Evolutionary conservation across 2,797 vertebrate genomes (phyloP), one percentile per base, ranked within the genome.

Genomic region (Valencia hispanica): DNA sequence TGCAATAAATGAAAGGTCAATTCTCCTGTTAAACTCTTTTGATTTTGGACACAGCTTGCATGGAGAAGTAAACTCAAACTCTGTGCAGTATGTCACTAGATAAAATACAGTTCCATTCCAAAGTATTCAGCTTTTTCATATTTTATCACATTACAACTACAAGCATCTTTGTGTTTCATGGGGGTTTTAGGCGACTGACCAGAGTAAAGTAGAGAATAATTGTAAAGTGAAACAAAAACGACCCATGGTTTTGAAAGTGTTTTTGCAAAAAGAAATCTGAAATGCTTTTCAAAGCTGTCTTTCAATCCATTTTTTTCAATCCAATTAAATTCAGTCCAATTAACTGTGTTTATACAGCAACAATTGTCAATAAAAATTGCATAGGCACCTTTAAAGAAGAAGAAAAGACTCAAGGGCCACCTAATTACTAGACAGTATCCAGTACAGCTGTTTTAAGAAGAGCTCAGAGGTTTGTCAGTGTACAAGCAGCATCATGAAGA

Each of bases 1-100:
- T 63, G 41, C 74, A 75, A 74, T 84, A 78, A 79, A 73, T 70
- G 81, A 81, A 61, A 89, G 86, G 90, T 88, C 84, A 84, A 55
- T 78, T 72, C 61, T 51, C 50, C 39, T 69, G 59, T 77, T 83
- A 69, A 1, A n/a, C 39, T 50, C 78, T 86, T 78, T 20, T 76
- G 71, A 74, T 50, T 74, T 89, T 80, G 61, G 39, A 85, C 73
- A 77, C 45, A 51, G 79, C 61, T 71, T 65, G 55, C 34, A 83
- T 84, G 50, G 70, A 86, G 77, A 55, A 61, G 55, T 50, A 25
- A 71, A 74, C 75, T 74, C 43, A 74, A 75, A 83, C 74, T 27
- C 74, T 68, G 25, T 68, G 39, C 41, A 68, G 25, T 45, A 68
- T 45, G 6, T 68, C 41, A 27, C 22, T 15, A 43, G 22, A 66